These are phyloP conservation scores for Lytechinus variegatus DNA, from an alignment of 35 echinoderm and acorn worm genomes.

Conservation along the genomic window DNA sequence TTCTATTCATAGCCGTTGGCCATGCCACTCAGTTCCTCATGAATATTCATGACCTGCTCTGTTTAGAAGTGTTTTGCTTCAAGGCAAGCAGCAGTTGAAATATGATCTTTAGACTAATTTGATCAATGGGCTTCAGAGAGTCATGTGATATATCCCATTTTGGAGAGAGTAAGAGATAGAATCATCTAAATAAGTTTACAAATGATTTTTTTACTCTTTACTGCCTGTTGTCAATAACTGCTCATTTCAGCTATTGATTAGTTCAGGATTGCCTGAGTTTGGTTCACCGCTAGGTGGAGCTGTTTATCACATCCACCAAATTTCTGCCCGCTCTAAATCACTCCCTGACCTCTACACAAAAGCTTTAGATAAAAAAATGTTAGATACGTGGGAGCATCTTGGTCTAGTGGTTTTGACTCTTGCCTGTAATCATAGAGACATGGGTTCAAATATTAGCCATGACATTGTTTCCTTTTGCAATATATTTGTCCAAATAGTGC, in stretches of 20 bases:
- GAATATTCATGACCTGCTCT: not conserved
- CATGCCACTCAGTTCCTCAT: not conserved
- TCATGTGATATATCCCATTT: not conserved
- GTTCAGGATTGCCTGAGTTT: not conserved
- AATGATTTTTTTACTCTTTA: not conserved
- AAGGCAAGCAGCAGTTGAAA: not conserved
- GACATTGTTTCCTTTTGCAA: too few relatives aligned
- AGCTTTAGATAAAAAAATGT: too few relatives aligned
- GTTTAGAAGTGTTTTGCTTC: not conserved
- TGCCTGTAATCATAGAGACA: too few relatives aligned
- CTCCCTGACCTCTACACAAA: not conserved
- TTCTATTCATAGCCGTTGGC: not conserved
- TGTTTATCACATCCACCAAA: not conserved
- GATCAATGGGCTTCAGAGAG: not conserved
- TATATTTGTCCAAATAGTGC: too few relatives aligned
- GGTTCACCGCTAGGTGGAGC: not conserved
- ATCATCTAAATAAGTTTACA: not conserved
- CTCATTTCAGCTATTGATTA: not conserved
- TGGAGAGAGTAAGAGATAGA: not conserved
- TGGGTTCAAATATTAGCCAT: too few relatives aligned
- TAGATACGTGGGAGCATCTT: too few relatives aligned
- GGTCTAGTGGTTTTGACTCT: too few relatives aligned
- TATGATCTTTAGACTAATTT: constrained; percentile 5
- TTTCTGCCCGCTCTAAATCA: not conserved
- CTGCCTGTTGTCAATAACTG: not conserved